Percentiles rank a stretch among this genome's conserved stretches.
Conservation (phyloP, 2,797 vertebrate genomes). For the Falco peregrinus region DNA sequence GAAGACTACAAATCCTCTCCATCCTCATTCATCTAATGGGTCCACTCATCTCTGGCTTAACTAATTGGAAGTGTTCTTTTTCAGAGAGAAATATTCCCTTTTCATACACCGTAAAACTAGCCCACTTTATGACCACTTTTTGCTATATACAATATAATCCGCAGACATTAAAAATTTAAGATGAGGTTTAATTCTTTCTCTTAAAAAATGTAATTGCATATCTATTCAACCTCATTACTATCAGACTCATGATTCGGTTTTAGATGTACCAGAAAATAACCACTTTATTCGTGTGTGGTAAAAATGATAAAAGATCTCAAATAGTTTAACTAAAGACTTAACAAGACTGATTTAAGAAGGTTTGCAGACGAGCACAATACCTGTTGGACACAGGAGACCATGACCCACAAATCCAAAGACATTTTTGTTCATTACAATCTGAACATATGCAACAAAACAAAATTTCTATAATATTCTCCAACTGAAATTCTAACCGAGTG, state of each 20-base stretch:
- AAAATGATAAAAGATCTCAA: background rate
- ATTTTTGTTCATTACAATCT: background rate
- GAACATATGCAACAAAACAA: background rate
- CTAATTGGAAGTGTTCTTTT: background rate
- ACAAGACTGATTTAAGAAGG: background rate
- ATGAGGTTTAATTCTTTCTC: background rate
- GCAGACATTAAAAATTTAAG: slow-evolving; percentile 18
- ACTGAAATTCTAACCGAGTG: background rate
- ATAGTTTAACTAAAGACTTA: background rate
- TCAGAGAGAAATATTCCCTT: background rate
- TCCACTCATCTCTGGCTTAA: background rate
- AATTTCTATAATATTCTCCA: background rate
- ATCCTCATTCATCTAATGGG: background rate
- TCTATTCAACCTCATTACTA: background rate
- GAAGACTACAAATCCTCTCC: background rate
- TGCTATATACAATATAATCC: background rate
- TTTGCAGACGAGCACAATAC: background rate
- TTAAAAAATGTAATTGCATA: slow-evolving; percentile 5
- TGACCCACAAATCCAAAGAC: background rate
- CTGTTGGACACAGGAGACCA: background rate
- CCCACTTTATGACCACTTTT: background rate
- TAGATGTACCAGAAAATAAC: background rate
- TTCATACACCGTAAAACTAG: background rate
- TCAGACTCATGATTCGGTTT: background rate
- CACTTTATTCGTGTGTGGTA: accelerated